These are phyloP conservation scores for Lethenteron camtschaticum DNA, from an alignment of 2,113 vertebrate species.

Conservation along the genomic window DNA sequence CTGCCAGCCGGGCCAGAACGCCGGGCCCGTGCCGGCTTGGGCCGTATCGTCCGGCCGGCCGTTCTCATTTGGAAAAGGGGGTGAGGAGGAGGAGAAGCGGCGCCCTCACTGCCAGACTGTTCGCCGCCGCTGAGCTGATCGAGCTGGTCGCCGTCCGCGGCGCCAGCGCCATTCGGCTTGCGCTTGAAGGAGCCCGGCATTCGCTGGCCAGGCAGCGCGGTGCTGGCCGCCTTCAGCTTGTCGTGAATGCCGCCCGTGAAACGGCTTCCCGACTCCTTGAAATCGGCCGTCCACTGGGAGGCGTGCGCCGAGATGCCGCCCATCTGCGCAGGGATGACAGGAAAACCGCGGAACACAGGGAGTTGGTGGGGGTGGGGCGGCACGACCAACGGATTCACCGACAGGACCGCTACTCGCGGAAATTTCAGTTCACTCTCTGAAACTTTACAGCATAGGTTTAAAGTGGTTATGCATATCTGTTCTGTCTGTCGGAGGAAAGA, in stretches of 20 bases:
- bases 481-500: not conserved
- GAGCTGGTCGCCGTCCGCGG: too few relatives aligned
- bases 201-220: conserved; percentile 12
- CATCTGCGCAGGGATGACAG: conserved; percentile 30
- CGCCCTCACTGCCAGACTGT: too few relatives aligned
- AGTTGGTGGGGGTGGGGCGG: not conserved
- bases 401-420: not conserved
- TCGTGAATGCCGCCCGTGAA: conserved; percentile 86
- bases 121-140: too few relatives aligned
- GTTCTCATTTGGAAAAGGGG: too few relatives aligned
- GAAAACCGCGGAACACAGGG: conserved; percentile 4
- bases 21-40: too few relatives aligned
- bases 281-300: conserved; percentile 90
- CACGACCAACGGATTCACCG: not conserved
- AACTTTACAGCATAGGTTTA: not conserved
- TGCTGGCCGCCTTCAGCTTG: conserved; percentile 80
- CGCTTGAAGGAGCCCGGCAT: not conserved
- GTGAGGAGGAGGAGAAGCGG: too few relatives aligned
- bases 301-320: conserved; percentile 85
- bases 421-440: not conserved
- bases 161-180: not conserved
- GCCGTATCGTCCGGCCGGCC: too few relatives aligned
- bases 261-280: conserved; percentile 64
- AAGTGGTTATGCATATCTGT: not conserved
- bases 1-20: too few relatives aligned